Conservation (phyloP, 2,888 invertebrate species). For the Drosophila phalerata region DNA sequence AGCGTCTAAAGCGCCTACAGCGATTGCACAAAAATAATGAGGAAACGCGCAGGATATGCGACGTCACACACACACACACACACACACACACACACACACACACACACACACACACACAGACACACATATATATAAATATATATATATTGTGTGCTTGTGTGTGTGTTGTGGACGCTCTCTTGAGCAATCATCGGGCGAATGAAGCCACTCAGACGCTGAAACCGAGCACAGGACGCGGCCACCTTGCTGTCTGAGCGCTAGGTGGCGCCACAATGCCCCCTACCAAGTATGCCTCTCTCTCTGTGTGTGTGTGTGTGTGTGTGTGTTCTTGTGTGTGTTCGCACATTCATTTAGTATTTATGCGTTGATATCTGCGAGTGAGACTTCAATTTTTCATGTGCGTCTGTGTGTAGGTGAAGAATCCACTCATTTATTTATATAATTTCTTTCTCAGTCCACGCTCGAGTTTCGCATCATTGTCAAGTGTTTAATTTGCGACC, state of each 20-base stretch:
- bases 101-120: constrained; percentile 7
- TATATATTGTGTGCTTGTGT: constrained; percentile 13
- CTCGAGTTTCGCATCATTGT: constrained; percentile 43
- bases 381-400: constrained; percentile 70
- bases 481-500: constrained; percentile 58
- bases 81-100: constrained; percentile 20
- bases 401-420: constrained; percentile 24
- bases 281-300: neutral
- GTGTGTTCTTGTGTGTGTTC: constrained; percentile 26
- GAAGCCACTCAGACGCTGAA: constrained; percentile 77
- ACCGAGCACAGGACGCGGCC: constrained; percentile 28
- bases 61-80: constrained; percentile 38
- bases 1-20: constrained; percentile 69
- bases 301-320: constrained; percentile 23
- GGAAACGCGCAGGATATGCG: constrained; percentile 74
- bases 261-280: constrained; percentile 40
- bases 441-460: constrained; percentile 53
- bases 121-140: no score
- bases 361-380: constrained; percentile 75
- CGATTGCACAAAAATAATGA: constrained; percentile 82
- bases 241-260: constrained; percentile 38
- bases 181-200: constrained; percentile 76
- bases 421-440: constrained; percentile 69
- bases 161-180: constrained; percentile 53
- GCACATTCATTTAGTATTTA: constrained; percentile 75